A percentile compares a stretch with the other conserved stretches of the same genome.
Conservation (phyloP, 2,888 invertebrate genomes). For the Tachina fera region DNA sequence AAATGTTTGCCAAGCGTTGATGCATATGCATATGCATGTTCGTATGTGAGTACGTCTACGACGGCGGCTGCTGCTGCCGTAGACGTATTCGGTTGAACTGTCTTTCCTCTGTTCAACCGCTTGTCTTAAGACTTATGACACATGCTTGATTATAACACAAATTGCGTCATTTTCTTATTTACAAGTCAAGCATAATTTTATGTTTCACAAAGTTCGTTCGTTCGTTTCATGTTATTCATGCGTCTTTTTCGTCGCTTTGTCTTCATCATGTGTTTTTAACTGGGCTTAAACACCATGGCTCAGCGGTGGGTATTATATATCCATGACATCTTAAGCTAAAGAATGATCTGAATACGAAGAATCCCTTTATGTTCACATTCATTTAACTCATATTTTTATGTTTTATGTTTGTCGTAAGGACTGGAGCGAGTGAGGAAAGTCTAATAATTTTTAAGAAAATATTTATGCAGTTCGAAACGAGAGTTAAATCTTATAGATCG, state of each 20-base stretch:
- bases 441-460: not conserved
- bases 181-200: conserved; percentile 67
- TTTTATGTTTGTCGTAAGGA: conserved; percentile 3
- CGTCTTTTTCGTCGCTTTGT: conserved; percentile 14
- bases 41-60: too few species aligned
- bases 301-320: conserved; percentile 57
- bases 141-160: conserved; percentile 65
- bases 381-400: not conserved
- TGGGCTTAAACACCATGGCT: conserved; percentile 39
- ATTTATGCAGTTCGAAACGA: too few species aligned
- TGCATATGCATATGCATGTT: not conserved
- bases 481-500: too few species aligned
- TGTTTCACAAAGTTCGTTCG: conserved; percentile 61
- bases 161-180: conserved; percentile 67
- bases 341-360: conserved; percentile 26
- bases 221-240: conserved; percentile 30
- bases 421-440: not conserved
- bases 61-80: not conserved
- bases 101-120: conserved; percentile 34
- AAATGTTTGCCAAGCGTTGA: not conserved
- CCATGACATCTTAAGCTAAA: conserved; percentile 32
- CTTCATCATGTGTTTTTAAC: conserved; percentile 35
- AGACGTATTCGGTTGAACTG: too few species aligned
- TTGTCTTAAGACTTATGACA: conserved; percentile 65
- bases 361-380: conserved; percentile 23